phyloP scores from a whole-genome alignment of 2,797 vertebrate species.

The Erethizon dorsatum region DNA sequence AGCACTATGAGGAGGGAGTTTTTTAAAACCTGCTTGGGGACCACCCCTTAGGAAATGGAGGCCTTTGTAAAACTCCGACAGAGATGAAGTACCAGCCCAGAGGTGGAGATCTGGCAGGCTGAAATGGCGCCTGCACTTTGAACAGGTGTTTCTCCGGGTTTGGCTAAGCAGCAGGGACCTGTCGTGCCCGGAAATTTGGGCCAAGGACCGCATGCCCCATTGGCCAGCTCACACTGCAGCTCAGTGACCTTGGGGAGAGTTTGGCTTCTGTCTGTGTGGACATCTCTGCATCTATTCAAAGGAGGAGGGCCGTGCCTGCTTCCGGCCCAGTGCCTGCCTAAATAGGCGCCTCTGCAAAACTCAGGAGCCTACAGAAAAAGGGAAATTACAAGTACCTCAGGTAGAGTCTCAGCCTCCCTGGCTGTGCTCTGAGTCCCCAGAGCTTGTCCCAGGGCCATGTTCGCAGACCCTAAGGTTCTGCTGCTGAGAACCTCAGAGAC shows the following conservation, averaged over 20 bases:
- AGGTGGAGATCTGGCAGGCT: slow-evolving; percentile 1
- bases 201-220: slow-evolving; percentile 18
- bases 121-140: slow-evolving; percentile 34
- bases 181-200: not conserved
- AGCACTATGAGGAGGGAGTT: not conserved
- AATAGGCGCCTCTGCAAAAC: slow-evolving; percentile 25
- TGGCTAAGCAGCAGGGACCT: not conserved
- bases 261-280: not conserved
- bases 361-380: not conserved
- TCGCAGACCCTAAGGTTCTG: not conserved
- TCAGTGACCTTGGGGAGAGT: slow-evolving; percentile 12
- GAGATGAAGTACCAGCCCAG: not conserved
- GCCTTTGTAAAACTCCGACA: slow-evolving; percentile 35
- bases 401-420: not conserved
- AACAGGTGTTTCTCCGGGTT: slow-evolving; percentile 11
- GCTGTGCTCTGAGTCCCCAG: not conserved
- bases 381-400: not conserved
- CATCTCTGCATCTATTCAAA: slow-evolving; percentile 52
- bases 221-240: slow-evolving; percentile 33
- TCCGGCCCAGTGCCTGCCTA: slow-evolving; percentile 22
- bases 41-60: not conserved
- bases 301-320: not conserved
- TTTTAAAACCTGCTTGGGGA: not conserved
- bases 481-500: not conserved
- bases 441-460: not conserved